A percentile compares a stretch with the other conserved stretches of the same genome.
phyloP scores from a whole-genome alignment of 2,797 vertebrate genomes.

The Myripristis jacobus region DNA sequence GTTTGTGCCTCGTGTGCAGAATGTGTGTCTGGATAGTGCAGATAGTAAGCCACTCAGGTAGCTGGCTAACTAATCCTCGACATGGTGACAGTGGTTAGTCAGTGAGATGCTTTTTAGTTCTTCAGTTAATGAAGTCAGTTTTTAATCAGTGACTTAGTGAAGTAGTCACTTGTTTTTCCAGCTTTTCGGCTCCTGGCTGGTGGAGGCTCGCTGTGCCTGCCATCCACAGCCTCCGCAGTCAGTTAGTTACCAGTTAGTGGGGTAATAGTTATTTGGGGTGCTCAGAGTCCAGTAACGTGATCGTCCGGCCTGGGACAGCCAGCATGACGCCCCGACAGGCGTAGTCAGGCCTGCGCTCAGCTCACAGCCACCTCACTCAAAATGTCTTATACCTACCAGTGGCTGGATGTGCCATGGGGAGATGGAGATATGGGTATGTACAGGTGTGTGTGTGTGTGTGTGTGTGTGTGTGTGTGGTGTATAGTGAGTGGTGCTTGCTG shows the following conservation, averaged over 20 bases:
- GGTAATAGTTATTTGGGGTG: slow-evolving; percentile 29
- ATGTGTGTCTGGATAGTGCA: too few species aligned
- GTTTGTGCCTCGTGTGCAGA: too few species aligned
- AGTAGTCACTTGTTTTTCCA: neutral
- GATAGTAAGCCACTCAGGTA: too few species aligned
- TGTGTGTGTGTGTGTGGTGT: slow-evolving; percentile 7
- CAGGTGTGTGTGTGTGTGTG: neutral
- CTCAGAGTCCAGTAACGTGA: slow-evolving; percentile 3
- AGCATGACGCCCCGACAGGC: neutral
- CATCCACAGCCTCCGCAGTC: too few species aligned
- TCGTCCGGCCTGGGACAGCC: slow-evolving; percentile 4
- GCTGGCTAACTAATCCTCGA: too few species aligned
- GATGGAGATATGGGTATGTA: slow-evolving; percentile 94
- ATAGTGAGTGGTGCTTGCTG: neutral
- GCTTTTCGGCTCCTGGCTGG: too few species aligned
- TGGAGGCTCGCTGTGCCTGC: too few species aligned
- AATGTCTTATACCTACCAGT: slow-evolving; percentile 88
- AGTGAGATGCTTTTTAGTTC: too few species aligned
- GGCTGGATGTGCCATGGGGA: slow-evolving; percentile 92
- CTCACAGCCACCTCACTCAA: slow-evolving; percentile 16
- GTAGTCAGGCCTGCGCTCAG: slow-evolving; percentile 1
- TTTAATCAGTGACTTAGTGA: too few species aligned
- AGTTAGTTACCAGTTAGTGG: slow-evolving; percentile 11
- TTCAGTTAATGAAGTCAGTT: too few species aligned
- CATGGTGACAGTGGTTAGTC: too few species aligned